Base-by-base conservation (phyloP, 2,113 vertebrate genomes). In the Hepsetus odoe region DNA sequence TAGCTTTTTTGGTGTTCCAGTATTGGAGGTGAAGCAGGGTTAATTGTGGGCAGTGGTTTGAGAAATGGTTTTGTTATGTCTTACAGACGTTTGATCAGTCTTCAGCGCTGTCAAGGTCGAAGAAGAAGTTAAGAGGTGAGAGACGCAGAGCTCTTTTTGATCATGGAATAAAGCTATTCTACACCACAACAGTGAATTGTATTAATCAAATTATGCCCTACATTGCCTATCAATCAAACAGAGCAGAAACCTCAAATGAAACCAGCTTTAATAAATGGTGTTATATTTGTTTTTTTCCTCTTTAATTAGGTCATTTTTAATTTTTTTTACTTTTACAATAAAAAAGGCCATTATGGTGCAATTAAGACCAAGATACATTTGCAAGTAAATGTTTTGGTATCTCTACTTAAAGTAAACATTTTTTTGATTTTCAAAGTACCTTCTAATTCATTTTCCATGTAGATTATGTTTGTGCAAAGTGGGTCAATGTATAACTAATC, bases 111-210 rank as follows among this genome's bases (percentile, higher is more conserved):
- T 96, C 97, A 46, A 95, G 95, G 88, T 98, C 96, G 85, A 98
- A 98, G 93, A 99, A 98, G 91, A 99, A 98, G 87, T 95, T 89
- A 83, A 96, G 96, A 98, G 95, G 97, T 98, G 92, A 91, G 92
- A 91, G 80, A 28, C 30, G 32, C 33, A 0, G 2, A 49, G 35
- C 20, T 74, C 9, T 20, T 20, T 62, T 51, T 30, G 8, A 3
- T 16, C 9, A 22, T 35, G 10, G 32, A 33, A 33, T 20, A 65
- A 38, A 12, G 32, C 20, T 65, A 10, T 65, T 11, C 11, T 38
- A n/a, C 16, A 67, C 68, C 4, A n/a, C 24, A 49, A 65, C n/a
- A 9, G 32, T 5, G n/a, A 26, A 22, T 18, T 16, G 4, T 68
- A 44, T 46, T 2, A 66, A 13, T 22, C 9, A 24, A 12, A 26